Conservation (phyloP, 2,888 invertebrate species). For the Azorinus chamasolen region DNA sequence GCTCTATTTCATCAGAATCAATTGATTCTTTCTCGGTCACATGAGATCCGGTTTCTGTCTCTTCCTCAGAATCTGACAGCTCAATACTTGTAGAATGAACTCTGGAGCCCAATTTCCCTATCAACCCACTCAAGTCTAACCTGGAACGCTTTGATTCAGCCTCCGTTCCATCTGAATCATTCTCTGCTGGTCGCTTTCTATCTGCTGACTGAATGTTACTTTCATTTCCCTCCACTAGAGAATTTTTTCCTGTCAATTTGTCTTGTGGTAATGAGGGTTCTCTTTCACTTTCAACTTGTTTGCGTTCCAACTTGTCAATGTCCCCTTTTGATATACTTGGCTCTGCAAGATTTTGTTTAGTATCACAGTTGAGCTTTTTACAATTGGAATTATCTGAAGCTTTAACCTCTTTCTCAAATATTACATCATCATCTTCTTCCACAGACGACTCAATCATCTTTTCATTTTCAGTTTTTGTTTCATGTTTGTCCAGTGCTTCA, state of each 20-base stretch:
- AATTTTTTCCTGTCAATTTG: too few relatives aligned
- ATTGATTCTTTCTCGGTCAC: background rate
- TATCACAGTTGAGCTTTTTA: constrained; percentile 2
- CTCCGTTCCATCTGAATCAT: background rate
- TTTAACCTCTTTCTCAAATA: constrained; percentile 40
- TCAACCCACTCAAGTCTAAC: constrained; percentile 63
- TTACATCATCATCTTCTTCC: constrained; percentile 38
- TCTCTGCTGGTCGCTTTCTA: constrained; percentile 65
- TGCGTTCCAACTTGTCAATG: too few relatives aligned
- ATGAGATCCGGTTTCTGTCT: constrained; percentile 17
- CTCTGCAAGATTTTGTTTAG: background rate
- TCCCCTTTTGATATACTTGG: too few relatives aligned
- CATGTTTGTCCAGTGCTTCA: background rate
- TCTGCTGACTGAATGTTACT: constrained; percentile 28
- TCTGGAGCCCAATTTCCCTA: constrained; percentile 69
- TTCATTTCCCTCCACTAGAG: background rate
- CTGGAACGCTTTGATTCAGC: constrained; percentile 69
- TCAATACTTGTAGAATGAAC: constrained; percentile 67
- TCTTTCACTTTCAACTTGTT: too few relatives aligned
- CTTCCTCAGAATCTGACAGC: constrained; percentile 67
- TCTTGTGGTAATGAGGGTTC: too few relatives aligned
- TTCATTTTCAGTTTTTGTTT: constrained; percentile 3
- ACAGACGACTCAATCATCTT: background rate
- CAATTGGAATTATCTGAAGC: constrained; percentile 10
- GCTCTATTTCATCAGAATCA: background rate